Base-by-base conservation (phyloP, 2,113 vertebrate genomes). In the Chionomys nivalis region DNA sequence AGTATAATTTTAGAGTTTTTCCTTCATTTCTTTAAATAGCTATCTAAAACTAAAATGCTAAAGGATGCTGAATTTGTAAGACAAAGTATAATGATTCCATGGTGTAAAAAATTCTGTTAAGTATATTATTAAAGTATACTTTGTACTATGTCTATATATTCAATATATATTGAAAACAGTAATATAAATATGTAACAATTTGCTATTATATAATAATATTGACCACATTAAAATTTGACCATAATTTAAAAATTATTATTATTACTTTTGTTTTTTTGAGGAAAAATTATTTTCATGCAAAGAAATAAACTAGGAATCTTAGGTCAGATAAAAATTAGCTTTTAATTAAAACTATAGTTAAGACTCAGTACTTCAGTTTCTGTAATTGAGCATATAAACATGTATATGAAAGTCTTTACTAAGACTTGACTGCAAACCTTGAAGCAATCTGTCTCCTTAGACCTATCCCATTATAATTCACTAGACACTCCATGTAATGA, bases 311-410 rank as follows among this genome's bases (percentile, higher is more conserved):
- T 81, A 78, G 28, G 24, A 73, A 21, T 90, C 39, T 23, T 77
- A n/a, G 55, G 21, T 95, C 36, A 77, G 21, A 39, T 90, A 58
- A 90, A 5, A 88, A 94, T 93, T 79, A 31, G 14, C 26, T 66
- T 70, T 2, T 78, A 85, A 63, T 78, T 92, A 73, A 86, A 94
- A 88, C 9, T 58, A 72, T 68, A n/a, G 17, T 87, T 26, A 87
- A 91, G 65, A 79, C 14, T 17, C 24, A 79, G 36, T 65, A 90
- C 73, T 97, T 94, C 42, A 70, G 14, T 63, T 90, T 90, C 68
- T 47, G 61, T 65, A 65, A 83, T 17, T 65, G 61, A 47, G 19
- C 44, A 85, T 65, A 12, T 85, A 85, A 44, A 61, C 7, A 42
- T 17, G 28, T 4, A 28, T 42, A 63, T 83, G 23, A 47, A 66